Conservation (phyloP, 2,797 vertebrate genomes). For the Pelodytes ibericus region DNA sequence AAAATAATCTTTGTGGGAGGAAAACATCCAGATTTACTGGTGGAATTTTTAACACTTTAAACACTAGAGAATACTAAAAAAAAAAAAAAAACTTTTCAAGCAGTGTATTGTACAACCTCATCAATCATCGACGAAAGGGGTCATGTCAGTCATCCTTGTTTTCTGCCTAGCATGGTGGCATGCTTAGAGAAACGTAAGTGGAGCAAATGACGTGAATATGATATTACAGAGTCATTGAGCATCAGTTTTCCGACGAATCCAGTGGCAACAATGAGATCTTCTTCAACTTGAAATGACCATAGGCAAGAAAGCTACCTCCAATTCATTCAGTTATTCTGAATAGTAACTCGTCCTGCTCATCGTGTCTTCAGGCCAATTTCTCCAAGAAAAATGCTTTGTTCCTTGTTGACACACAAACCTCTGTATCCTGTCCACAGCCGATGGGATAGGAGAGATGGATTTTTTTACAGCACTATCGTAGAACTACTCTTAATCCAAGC, state of each 20-base stretch:
- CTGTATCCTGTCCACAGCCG: too few relatives aligned
- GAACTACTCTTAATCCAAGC: too few relatives aligned
- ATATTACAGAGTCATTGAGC: background rate
- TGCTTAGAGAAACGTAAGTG: background rate
- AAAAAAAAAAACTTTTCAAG: background rate
- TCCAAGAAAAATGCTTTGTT: too few relatives aligned
- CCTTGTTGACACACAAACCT: too few relatives aligned
- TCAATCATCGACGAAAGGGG: background rate
- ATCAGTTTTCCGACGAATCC: background rate
- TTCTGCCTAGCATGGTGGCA: background rate
- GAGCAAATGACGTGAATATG: background rate
- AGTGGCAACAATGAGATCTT: background rate
- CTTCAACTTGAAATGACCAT: background rate
- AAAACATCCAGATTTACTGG: background rate
- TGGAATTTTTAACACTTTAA: background rate
- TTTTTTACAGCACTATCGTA: too few relatives aligned
- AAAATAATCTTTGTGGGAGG: background rate
- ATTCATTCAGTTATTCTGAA: too few relatives aligned
- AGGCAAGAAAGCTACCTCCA: background rate
- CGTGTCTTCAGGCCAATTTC: too few relatives aligned
- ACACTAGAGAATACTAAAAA: background rate
- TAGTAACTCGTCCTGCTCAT: too few relatives aligned
- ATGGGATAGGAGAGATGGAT: too few relatives aligned
- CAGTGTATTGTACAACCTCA: background rate
- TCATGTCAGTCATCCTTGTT: background rate